Evolutionary conservation across 2,797 vertebrate species (phyloP), one percentile per base, ranked within the genome.

Genomic region (Schizothorax lantsangensis): DNA sequence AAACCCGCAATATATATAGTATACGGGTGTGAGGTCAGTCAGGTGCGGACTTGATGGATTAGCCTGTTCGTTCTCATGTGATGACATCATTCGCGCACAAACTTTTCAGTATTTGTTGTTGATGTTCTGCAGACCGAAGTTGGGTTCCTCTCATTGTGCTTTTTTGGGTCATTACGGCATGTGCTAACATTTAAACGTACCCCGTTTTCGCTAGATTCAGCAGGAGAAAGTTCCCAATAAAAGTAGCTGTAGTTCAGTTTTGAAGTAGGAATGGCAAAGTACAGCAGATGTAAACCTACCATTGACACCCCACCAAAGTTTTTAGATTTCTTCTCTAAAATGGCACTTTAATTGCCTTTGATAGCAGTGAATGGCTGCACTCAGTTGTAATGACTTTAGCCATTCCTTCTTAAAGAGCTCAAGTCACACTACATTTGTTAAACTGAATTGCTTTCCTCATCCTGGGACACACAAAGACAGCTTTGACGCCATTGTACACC

Each of bases 341-440:
- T 86, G 85, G 85, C 79, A 83, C 74, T 86, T 64, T 86, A 87
- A 84, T 89, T 86, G 85, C 91, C 89, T 91, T 92, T 93, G 89
- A 91, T 85, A 80, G 85, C 83, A 80, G 82, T 72, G 72, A 84
- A 88, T 91, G 84, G 91, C 92, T 91, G 91, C 89, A 91, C 92
- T 90, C 91, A 88, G 87, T 91, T 91, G 88, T 94, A 95, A 94
- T 93, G 92, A 91, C 90, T 91, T 92, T 87, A 91, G 92, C 92
- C 93, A 92, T 95, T 93, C 93, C 88, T 81, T 85, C 84, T 86
- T 95, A 92, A 94, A 93, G 93, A 95, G 92, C 92, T 82, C 82
- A 83, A 92, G 95, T 95, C 95, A 96, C 95, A 94, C 93, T 95
- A 95, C 95, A 96, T 96, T 96, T 96, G 93, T 91, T 94, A 86